Base-by-base conservation (phyloP, 2,113 vertebrate genomes). In the Falcunculus frontatus region DNA sequence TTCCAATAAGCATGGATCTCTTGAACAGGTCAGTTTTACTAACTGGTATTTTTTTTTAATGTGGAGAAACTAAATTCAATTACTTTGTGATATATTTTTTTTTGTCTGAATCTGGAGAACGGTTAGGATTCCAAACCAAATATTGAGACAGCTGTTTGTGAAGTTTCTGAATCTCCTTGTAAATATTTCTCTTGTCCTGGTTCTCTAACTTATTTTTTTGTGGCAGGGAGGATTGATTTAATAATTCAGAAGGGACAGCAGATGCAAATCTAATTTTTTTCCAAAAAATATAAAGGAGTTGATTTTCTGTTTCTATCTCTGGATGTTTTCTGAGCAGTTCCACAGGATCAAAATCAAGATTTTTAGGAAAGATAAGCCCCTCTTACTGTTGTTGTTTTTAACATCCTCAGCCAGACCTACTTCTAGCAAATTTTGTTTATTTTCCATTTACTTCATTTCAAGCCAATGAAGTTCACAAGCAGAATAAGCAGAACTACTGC, bases 101-200 rank as follows among this genome's bases (percentile, higher is more conserved):
- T 67, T 41, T 62, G 9, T 49, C 52, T 69, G 80, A 79, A 74
- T 57, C 55, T 33, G 44, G 35, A 82, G 74, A 74, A 60, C 1
- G 4, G 81, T 70, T 78, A 67, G 42, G 72, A 87, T 41, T 93
- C 90, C 96, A 97, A 95, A 56, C 57, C 84, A 90, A 97, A 96
- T 91, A 94, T 91, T 94, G 76, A 81, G 81, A 72, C 92, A 96
- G 92, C 82, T 94, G 92, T 72, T 87, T 82, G 82, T 73, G 79
- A 93, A 93, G 27, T 83, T 85, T 85, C 83, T 85, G 68, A 67
- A 87, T 50, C 91, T 63, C 11, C 2, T 41, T 55, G 77, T 84
- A 75, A 91, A 82, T 87, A 56, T 84, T 91, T 68, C 12, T 64
- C 81, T 87, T 87, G 47, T 67, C 55, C 64, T 55, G 14, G 9